Conservation (phyloP, 2,888 invertebrate genomes). For the Drosophila barbarae region DNA sequence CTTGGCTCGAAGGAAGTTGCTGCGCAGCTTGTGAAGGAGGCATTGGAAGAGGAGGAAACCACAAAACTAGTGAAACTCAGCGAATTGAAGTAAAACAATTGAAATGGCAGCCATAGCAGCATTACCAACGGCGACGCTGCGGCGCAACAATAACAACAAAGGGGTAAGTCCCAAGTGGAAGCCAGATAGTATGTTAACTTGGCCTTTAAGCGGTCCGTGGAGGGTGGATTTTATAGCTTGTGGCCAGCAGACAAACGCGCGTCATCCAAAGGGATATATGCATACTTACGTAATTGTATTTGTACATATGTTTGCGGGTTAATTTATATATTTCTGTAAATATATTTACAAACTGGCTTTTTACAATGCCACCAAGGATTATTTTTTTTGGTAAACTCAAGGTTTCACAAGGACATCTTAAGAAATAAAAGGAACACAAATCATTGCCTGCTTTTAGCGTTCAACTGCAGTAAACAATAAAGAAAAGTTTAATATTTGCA, state of each 20-base stretch:
- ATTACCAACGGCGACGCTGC: slow-evolving; percentile 37
- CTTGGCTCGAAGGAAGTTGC: slow-evolving; percentile 62
- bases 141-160: slow-evolving; percentile 53
- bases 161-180: slow-evolving; percentile 60
- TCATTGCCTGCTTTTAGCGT: background rate
- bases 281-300: slow-evolving; percentile 7
- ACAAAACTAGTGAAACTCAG: slow-evolving; percentile 14
- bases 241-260: slow-evolving; percentile 34
- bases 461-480: too few relatives aligned
- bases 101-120: slow-evolving; percentile 51
- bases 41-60: slow-evolving; percentile 8
- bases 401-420: background rate
- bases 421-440: background rate
- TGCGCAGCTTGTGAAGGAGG: slow-evolving; percentile 46
- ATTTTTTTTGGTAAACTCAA: background rate
- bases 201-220: slow-evolving; percentile 53
- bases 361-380: background rate
- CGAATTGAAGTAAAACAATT: slow-evolving; percentile 5
- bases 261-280: slow-evolving; percentile 3
- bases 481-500: too few relatives aligned
- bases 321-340: background rate
- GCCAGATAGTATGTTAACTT: slow-evolving; percentile 57
- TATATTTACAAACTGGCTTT: background rate
- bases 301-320: background rate
- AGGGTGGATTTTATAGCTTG: slow-evolving; percentile 54